phyloP scores from a whole-genome alignment of 92 coral and sea anemone species.

The Parazoanthus darwini region DNA sequence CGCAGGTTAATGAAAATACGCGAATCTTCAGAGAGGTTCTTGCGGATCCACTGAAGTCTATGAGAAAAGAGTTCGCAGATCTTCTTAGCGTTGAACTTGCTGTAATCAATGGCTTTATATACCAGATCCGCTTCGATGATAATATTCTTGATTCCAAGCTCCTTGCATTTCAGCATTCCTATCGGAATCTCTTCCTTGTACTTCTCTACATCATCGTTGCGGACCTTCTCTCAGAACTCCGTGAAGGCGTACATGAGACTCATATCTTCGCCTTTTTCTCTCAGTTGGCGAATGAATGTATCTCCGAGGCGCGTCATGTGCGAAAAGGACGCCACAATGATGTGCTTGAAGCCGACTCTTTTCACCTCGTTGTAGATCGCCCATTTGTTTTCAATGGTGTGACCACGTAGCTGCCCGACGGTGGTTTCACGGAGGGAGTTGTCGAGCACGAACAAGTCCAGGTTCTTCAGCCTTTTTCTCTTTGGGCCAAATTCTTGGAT shows the following conservation, averaged over 20 bases:
- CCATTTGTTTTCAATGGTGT: conserved; percentile 62
- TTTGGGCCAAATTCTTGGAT: conserved; percentile 38
- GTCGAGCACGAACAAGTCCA: conserved; percentile 75
- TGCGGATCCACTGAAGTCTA: conserved; percentile 60
- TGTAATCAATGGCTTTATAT: conserved; percentile 47
- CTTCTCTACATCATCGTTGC: conserved; percentile 29
- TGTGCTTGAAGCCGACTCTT: conserved; percentile 61
- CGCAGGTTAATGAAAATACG: conserved; percentile 72
- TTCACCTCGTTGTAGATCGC: conserved; percentile 58
- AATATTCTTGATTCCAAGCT: conserved; percentile 47
- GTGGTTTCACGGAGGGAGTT: conserved; percentile 87
- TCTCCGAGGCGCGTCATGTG: conserved; percentile 72
- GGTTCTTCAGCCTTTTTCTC: conserved; percentile 45
- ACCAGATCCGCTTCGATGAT: conserved; percentile 63
- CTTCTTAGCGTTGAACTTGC: conserved; percentile 35
- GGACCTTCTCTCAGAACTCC: conserved; percentile 49
- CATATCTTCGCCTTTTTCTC: conserved; percentile 60
- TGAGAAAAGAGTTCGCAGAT: conserved; percentile 50
- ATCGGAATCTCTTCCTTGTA: conserved; percentile 49
- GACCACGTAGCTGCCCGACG: conserved; percentile 78
- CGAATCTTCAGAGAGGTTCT: conserved; percentile 56
- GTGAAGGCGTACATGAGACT: conserved; percentile 58
- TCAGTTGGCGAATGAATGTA: conserved; percentile 45
- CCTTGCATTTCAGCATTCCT: conserved; percentile 53
- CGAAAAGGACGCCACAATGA: conserved; percentile 60